A percentile compares a stretch with the other conserved stretches of the same genome.
phyloP scores from a whole-genome alignment of 2,888 invertebrate genomes.

The Eristalis intricaria region DNA sequence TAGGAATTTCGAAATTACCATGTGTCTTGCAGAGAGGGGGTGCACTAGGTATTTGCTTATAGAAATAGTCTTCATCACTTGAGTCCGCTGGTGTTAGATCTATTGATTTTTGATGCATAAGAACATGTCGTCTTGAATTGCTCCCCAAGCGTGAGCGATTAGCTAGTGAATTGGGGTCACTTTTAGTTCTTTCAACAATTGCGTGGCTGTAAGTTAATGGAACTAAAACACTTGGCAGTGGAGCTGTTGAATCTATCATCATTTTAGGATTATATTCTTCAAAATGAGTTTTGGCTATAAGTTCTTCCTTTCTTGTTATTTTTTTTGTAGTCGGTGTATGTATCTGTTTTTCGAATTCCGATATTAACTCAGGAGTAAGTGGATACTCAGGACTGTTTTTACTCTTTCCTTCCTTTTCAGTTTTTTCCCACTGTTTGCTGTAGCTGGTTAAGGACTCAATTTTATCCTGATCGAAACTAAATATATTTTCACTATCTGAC shows the following conservation, averaged over 20 bases:
- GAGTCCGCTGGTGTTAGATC: constrained; percentile 92
- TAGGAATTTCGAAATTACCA: constrained; percentile 87
- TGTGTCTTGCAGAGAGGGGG: constrained; percentile 87
- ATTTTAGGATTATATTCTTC: constrained; percentile 88
- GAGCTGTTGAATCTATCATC: constrained; percentile 80
- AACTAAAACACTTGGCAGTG: constrained; percentile 82
- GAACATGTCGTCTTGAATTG: constrained; percentile 88
- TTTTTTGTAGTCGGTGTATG: constrained; percentile 80
- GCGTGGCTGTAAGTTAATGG: constrained; percentile 85
- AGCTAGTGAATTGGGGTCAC: constrained; percentile 91
- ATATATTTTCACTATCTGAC: constrained; percentile 87
- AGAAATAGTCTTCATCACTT: constrained; percentile 91
- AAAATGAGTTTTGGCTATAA: constrained; percentile 86
- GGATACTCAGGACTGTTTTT: constrained; percentile 83
- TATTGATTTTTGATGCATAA: constrained; percentile 93
- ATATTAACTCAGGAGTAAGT: constrained; percentile 83
- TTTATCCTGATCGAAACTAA: constrained; percentile 89
- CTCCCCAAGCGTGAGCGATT: constrained; percentile 88
- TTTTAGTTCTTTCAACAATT: constrained; percentile 91
- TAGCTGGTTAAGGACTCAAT: constrained; percentile 87
- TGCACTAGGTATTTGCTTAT: constrained; percentile 88
- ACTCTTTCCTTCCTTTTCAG: constrained; percentile 82
- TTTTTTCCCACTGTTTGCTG: constrained; percentile 78
- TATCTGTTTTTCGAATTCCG: constrained; percentile 84
- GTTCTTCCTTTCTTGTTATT: constrained; percentile 85